phyloP scores from a whole-genome alignment of 2,888 invertebrate genomes.

The Harpalus rufipes region DNA sequence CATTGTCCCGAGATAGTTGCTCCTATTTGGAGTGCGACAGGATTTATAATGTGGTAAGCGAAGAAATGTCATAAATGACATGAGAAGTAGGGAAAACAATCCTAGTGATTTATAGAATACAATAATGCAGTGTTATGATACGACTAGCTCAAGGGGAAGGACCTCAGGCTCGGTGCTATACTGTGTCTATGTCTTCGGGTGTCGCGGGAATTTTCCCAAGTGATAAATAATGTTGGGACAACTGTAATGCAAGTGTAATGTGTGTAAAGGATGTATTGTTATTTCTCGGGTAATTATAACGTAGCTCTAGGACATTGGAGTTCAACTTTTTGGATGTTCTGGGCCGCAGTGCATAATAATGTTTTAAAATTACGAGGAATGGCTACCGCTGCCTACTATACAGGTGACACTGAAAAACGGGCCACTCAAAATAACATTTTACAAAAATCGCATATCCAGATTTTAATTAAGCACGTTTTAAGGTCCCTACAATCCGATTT shows the following conservation, averaged over 20 bases:
- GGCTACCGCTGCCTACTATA: no score
- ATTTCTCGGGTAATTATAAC: neutral
- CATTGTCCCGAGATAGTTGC: conserved; percentile 26
- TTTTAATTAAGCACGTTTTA: no score
- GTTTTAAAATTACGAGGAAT: no score
- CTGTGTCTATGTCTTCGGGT: neutral
- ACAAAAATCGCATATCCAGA: no score
- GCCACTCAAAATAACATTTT: no score
- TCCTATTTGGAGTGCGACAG: conserved; percentile 13
- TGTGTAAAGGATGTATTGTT: neutral
- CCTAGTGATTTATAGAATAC: conserved; percentile 43
- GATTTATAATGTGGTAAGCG: conserved; percentile 38
- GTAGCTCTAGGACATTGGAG: no score
- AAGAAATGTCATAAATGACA: conserved; percentile 47
- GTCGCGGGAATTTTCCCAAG: neutral
- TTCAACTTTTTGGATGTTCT: no score
- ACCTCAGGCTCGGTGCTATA: neutral
- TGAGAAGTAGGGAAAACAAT: conserved; percentile 36
- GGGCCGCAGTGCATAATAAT: no score
- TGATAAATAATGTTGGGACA: neutral
- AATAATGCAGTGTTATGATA: conserved; percentile 30
- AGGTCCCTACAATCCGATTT: no score
- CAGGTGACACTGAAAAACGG: no score
- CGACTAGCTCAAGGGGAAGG: neutral
- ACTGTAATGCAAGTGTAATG: conserved; percentile 18